Base-by-base conservation (phyloP, 2,113 vertebrate species). In the Reinhardtius hippoglossoides region DNA sequence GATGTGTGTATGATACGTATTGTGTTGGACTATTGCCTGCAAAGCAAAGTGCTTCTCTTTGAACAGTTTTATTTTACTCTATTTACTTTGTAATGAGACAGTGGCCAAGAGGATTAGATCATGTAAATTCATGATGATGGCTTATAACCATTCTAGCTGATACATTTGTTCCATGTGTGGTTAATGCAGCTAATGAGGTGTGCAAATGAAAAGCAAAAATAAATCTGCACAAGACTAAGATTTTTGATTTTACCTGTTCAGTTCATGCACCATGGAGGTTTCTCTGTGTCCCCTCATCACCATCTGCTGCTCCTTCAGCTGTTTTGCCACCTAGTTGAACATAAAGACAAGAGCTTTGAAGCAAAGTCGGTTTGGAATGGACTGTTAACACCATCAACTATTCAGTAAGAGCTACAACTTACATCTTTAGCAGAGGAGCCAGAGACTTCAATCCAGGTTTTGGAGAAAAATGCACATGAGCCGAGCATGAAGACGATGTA, bases 391-490 rank as follows among this genome's bases (percentile, higher is more conserved):
- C 5, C 31, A 40, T 5, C 20, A 40, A 50, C 1, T 16, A 7
- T 20, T n/a, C 7, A 54, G 50, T 20, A 7, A 56, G 42, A 62
- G 15, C 5, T 12, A 50, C 14, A 55, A 95, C 97, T 94, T 89
- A 99, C 98, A 65, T 99, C 98, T 94, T 99, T 99, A 20, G 98
- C 98, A 67, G 98, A 99, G 12, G 98, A 99, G 46, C 98, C 98
- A 1, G 98, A 99, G 18, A 99, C 98, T 91, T 99, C 98, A 56
- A 99, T 99, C 98, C 98, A 99, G 0, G 98, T 99, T 89, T 99
- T 99, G 24, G 98, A 99, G 93, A 99, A 99, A 91, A 99, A 99
- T 23, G 98, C 98, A 63, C 98, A 99, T 0, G 98, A 99, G 48
- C 98, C 98, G 58, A 99, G 85, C 98, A 99, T 99, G 93, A 99